Conservation (phyloP, 2,888 invertebrate species). For the Clunio marinus region DNA sequence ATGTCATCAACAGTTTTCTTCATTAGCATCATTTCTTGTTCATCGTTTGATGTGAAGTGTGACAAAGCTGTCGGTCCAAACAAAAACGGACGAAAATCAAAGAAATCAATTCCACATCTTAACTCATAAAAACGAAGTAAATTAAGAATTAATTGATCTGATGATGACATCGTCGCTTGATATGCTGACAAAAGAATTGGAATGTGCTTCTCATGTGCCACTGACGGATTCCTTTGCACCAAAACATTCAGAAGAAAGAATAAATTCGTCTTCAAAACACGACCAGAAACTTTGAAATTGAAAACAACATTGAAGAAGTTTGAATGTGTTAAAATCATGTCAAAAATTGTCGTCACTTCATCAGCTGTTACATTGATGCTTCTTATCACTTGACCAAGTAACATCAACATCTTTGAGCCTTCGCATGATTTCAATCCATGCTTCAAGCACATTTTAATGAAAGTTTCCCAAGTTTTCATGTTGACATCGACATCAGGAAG, state of each 20-base stretch:
- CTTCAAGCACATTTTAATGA: slow-evolving; percentile 61
- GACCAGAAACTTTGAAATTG: slow-evolving; percentile 51
- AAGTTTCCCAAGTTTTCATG: slow-evolving; percentile 56
- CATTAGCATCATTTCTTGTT: not conserved
- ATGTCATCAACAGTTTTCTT: slow-evolving; percentile 21
- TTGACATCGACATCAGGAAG: slow-evolving; percentile 45
- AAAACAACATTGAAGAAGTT: slow-evolving; percentile 69
- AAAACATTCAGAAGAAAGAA: slow-evolving; percentile 62
- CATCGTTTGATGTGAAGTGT: slow-evolving; percentile 47
- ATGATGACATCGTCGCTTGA: slow-evolving; percentile 63
- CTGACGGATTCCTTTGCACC: slow-evolving; percentile 58
- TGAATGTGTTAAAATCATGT: slow-evolving; percentile 73
- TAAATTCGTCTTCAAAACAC: slow-evolving; percentile 58
- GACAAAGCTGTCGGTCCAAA: slow-evolving; percentile 79
- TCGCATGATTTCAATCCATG: slow-evolving; percentile 56
- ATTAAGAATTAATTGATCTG: slow-evolving; percentile 66
- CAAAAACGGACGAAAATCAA: slow-evolving; percentile 70
- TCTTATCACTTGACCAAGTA: slow-evolving; percentile 57
- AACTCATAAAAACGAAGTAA: slow-evolving; percentile 67
- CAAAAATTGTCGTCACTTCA: slow-evolving; percentile 57
- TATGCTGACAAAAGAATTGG: slow-evolving; percentile 76
- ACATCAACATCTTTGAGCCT: slow-evolving; percentile 55
- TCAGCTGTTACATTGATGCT: slow-evolving; percentile 55
- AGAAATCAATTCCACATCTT: slow-evolving; percentile 58
- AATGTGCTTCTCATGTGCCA: slow-evolving; percentile 65